Base-by-base conservation (phyloP, 1,140 invertebrate genomes). In the Orchesella cincta region DNA sequence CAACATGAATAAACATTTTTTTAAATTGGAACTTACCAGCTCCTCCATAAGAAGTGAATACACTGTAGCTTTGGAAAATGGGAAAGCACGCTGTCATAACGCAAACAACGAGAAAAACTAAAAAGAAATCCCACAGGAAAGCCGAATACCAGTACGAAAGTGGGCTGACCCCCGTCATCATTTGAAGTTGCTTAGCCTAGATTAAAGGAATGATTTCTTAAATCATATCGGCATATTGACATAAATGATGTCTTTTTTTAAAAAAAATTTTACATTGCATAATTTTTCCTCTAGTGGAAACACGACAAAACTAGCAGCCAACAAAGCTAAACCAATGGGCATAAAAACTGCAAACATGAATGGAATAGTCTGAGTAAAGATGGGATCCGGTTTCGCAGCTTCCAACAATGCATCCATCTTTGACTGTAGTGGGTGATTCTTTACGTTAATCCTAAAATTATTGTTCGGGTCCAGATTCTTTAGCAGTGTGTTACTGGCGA, bases 151-250 rank as follows among this genome's bases (percentile, higher is more conserved):
- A 94, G 84, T 91, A 92, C 0, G 89, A 88, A 23, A 88, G 85
- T 0, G 91, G 89, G 57, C 90, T 89, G 0, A 92, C 91, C 2
- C 94, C 93, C 64, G 92, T 92, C 28, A 94, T 92, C 83, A 92
- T 88, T 85, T 92, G 91, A 18, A 92, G 84, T 79, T 92, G 91
- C 82, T 92, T 92, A 29, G 88, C 88, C 82, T 89, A 34, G 12
- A 3, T 5, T 29, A 54, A 76, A 67, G 20, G 29, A 14, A 73
- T 79, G 74, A 26, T 57, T n/a, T n/a, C 14, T 57, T 23, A 57
- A 57, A 57, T 57, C 3, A 23, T 26, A 57, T 16, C 12, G 5
- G 23, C 8, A 57, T 57, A 14, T 57, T 12, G 26, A 8, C 23
- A 71, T 12, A 28, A 8, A 71, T 16, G 18, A 31, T 57, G 29